phyloP scores from a whole-genome alignment of 2,888 invertebrate genomes.

The Protodeltote pygarga region DNA sequence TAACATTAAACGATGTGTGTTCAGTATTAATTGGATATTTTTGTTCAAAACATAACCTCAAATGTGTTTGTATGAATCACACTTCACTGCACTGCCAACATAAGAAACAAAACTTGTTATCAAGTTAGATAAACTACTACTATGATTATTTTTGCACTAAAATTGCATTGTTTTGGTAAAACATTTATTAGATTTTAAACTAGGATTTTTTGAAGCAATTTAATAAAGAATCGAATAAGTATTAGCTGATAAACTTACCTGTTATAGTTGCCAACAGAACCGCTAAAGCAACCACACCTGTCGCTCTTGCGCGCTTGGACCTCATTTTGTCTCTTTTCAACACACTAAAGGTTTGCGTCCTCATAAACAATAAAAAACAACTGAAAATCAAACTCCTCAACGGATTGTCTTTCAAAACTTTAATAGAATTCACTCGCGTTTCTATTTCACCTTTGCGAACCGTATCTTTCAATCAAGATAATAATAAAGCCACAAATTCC shows the following conservation, averaged over 20 bases:
- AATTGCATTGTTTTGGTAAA: background rate
- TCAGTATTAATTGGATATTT: background rate
- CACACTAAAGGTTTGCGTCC: conserved; percentile 71
- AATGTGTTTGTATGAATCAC: conserved; percentile 57
- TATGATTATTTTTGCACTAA: background rate
- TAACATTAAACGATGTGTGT: too few relatives aligned
- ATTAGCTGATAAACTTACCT: conserved; percentile 68
- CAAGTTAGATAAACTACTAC: conserved; percentile 23
- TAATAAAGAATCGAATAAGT: conserved; percentile 2
- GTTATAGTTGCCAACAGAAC: conserved; percentile 78
- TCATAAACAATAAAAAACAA: conserved; percentile 74
- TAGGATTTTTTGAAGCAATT: background rate
- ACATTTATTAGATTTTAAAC: background rate
- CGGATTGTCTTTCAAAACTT: conserved; percentile 74
- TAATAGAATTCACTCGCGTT: conserved; percentile 79
- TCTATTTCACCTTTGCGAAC: conserved; percentile 73
- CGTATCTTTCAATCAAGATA: conserved; percentile 73
- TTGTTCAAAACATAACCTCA: conserved; percentile 60
- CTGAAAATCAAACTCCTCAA: conserved; percentile 72
- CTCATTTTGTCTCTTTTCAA: conserved; percentile 84
- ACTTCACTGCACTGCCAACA: conserved; percentile 51
- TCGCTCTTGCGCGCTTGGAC: conserved; percentile 74
- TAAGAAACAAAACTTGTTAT: conserved; percentile 47
- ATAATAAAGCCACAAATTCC: conserved; percentile 75
- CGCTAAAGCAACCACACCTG: conserved; percentile 83